Evolutionary conservation across 2,888 invertebrate genomes (phyloP).

Genomic region (Norana najaformis): DNA sequence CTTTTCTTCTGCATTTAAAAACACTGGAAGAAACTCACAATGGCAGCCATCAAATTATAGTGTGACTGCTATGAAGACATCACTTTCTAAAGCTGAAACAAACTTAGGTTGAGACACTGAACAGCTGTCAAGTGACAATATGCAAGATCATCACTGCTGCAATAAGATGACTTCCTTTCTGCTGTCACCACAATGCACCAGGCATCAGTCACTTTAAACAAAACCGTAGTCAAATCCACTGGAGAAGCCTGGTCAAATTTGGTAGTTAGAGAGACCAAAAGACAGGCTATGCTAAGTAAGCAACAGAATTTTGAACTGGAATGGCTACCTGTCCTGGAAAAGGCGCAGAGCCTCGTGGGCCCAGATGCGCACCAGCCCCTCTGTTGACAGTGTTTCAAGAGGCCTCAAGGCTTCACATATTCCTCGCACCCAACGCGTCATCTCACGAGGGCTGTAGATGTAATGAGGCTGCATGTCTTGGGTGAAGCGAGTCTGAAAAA

Average conservation of each 20-base stretch:
- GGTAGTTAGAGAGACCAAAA: too few relatives aligned
- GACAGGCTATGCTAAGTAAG: too few relatives aligned
- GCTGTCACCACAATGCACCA: too few relatives aligned
- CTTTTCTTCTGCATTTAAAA: not conserved
- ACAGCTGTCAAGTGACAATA: not conserved
- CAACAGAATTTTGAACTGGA: too few relatives aligned
- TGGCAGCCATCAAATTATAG: not conserved
- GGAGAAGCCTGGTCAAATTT: too few relatives aligned
- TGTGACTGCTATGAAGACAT: too few relatives aligned
- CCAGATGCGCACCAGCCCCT: constrained; percentile 96
- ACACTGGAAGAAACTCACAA: not conserved
- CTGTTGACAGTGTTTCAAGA: constrained; percentile 84
- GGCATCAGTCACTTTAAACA: too few relatives aligned
- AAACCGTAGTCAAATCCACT: too few relatives aligned
- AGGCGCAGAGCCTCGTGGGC: constrained; percentile 96
- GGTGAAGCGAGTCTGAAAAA: constrained; percentile 81
- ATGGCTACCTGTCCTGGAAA: constrained; percentile 74
- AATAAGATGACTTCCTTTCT: too few relatives aligned
- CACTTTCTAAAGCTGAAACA: too few relatives aligned
- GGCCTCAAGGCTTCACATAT: constrained; percentile 97
- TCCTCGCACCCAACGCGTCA: constrained; percentile 98
- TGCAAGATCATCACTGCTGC: not conserved
- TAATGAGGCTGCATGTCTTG: constrained; percentile 99
- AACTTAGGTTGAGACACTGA: not conserved
- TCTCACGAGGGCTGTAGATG: constrained; percentile 94